A percentile compares a stretch with the other conserved stretches of the same genome.
Conservation (phyloP, 2,113 vertebrate genomes). For the Myocastor coypus region DNA sequence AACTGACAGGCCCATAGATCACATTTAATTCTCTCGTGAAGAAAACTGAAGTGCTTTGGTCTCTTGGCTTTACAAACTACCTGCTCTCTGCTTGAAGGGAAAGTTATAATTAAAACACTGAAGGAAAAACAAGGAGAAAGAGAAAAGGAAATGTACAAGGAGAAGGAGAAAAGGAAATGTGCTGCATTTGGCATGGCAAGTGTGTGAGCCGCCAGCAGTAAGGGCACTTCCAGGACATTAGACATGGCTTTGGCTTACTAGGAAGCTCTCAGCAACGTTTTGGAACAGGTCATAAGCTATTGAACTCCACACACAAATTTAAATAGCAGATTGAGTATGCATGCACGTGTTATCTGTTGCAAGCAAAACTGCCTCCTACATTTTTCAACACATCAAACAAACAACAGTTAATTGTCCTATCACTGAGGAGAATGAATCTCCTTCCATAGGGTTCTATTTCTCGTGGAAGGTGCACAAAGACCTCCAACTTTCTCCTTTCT, state of each 20-base stretch:
- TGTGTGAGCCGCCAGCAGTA: conserved; percentile 76
- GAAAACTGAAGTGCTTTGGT: conserved; percentile 78
- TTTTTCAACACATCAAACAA: conserved; percentile 76
- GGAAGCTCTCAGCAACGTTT: conserved; percentile 81
- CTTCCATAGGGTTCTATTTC: conserved; percentile 87
- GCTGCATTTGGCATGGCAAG: conserved; percentile 77
- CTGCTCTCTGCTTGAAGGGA: conserved; percentile 78
- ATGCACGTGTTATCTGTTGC: conserved; percentile 78
- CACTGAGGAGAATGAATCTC: conserved; percentile 87
- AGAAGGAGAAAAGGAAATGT: conserved; percentile 75
- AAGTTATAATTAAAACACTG: conserved; percentile 86
- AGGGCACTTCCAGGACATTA: conserved; percentile 77
- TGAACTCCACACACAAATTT: conserved; percentile 83
- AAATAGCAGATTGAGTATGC: conserved; percentile 79
- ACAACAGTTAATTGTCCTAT: conserved; percentile 84
- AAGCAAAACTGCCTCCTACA: conserved; percentile 72
- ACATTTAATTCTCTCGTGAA: conserved; percentile 83
- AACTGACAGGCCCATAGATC: conserved; percentile 86
- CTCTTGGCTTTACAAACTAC: conserved; percentile 83
- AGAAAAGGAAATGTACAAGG: conserved; percentile 74
- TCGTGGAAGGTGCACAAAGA: conserved; percentile 90
- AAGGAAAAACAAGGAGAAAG: conserved; percentile 69
- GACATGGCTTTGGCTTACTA: conserved; percentile 73
- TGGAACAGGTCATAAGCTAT: conserved; percentile 86
- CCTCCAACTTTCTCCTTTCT: conserved; percentile 86